Evolutionary conservation across 2,888 invertebrate genomes (phyloP), one percentile per base, ranked within the genome.

Genomic region (Formica aserva): DNA sequence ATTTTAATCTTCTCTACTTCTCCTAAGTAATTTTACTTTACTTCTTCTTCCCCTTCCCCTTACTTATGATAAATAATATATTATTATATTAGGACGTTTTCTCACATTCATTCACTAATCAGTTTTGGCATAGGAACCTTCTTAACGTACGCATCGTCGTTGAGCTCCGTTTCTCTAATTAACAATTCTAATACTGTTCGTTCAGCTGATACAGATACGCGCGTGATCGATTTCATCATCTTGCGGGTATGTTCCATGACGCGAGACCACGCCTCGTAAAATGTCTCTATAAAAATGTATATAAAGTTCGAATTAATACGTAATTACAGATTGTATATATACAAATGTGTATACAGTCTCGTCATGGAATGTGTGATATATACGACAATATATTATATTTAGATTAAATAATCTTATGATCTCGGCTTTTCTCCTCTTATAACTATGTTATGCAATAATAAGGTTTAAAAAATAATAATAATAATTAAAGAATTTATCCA

Each of bases 341-440:
- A 93, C 93, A 93, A 92, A 93, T 91, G 81, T 92, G 48, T 48
- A 48, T 48, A 93, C 93, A 93, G 92, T 93, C 93, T 93, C 92
- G 92, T 93, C 93, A 92, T 92, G 93, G 93, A 93, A 93, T 92
- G 93, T 32, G 5, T 32, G 32, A 32, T 32, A 87, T 91, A 72
- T 60, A 91, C 91, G 91, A 92, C 88, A 88, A 88, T 89, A 90
- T 52, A 71, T 83, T 85, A 83, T 78, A 83, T 84, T 77, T 87
- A 85, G 65, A 87, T 87, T 88, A 88, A 88, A 88, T 89, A 89
- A 65, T 71, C 86, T 89, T 85, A 87, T 35, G 77, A 84, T 84
- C 2, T 48, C 85, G 83, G 82, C 62, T 72, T 48, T 82, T 48
- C 5, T 18, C 48, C 60, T 67, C 48, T 60, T 69, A 57, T 57